Evolutionary conservation across 2,797 vertebrate species (phyloP).

Genomic region (Scyliorhinus canicula): DNA sequence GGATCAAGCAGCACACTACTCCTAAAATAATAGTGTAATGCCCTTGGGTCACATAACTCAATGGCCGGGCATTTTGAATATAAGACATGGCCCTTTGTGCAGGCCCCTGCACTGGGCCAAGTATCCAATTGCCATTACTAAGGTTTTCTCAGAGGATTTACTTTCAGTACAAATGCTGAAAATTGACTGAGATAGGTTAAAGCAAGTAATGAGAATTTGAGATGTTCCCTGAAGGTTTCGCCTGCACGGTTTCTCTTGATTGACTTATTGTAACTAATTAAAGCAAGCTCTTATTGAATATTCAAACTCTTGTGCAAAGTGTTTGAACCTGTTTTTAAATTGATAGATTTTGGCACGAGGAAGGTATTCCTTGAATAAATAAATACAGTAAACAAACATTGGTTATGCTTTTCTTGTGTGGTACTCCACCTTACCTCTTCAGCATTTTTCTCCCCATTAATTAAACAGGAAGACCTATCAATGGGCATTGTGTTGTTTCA

Average conservation of each 20-base stretch:
- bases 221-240: constrained; percentile 27
- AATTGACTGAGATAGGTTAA: constrained; percentile 30
- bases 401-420: not conserved
- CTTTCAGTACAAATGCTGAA: constrained; percentile 21
- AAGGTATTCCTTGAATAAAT: not conserved
- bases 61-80: constrained; percentile 7
- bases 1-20: not conserved
- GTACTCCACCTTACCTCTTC: not conserved
- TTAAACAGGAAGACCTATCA: not conserved
- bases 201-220: constrained; percentile 35
- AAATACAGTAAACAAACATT: not conserved
- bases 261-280: constrained; percentile 33
- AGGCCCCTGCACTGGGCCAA: not conserved
- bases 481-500: not conserved
- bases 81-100: not conserved
- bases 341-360: not conserved
- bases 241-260: constrained; percentile 7
- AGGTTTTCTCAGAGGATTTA: not conserved
- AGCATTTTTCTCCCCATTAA: not conserved
- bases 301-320: not conserved
- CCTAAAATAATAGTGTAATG: constrained; percentile 19
- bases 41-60: constrained; percentile 12
- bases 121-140: constrained; percentile 15
- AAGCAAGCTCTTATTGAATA: constrained; percentile 31
- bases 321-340: not conserved